phyloP scores from a whole-genome alignment of 2,888 invertebrate species.

The Microctonus aethiopoides region DNA sequence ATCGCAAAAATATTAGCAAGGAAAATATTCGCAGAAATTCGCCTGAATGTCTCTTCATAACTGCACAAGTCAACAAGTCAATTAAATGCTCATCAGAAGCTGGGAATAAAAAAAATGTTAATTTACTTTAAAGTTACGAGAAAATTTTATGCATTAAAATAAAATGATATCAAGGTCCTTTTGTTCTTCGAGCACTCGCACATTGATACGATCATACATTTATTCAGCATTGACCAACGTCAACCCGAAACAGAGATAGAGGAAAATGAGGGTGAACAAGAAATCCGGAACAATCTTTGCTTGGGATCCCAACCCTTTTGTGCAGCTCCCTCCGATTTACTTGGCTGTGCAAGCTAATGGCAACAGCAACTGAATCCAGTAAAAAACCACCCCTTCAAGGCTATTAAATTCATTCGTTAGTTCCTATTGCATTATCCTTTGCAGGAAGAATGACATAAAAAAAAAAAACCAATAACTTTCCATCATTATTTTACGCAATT shows the following conservation, averaged over 20 bases:
- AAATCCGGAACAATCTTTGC: constrained; percentile 2
- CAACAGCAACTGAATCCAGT: neutral
- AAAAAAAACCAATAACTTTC: neutral
- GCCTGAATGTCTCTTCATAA: neutral
- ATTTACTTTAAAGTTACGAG: neutral
- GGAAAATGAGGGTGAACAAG: neutral
- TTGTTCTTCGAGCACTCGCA: neutral
- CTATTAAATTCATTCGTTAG: neutral
- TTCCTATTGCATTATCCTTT: neutral
- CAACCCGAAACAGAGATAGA: neutral
- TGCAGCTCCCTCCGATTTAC: neutral
- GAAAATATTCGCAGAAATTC: constrained; percentile 4
- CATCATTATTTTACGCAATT: neutral
- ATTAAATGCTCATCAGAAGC: no score
- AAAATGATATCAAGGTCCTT: no score
- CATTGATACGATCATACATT: neutral
- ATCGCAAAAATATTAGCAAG: neutral
- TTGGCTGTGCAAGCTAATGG: neutral
- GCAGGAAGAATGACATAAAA: neutral
- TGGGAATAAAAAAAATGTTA: no score
- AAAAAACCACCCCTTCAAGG: neutral
- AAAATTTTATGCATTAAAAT: no score
- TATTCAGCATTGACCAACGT: constrained; percentile 22
- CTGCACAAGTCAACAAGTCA: no score
- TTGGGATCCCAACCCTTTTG: constrained; percentile 12